Evolutionary conservation across 2,113 vertebrate species (phyloP), one percentile per base, ranked within the genome.

Genomic region (Mormyrus iriodes): DNA sequence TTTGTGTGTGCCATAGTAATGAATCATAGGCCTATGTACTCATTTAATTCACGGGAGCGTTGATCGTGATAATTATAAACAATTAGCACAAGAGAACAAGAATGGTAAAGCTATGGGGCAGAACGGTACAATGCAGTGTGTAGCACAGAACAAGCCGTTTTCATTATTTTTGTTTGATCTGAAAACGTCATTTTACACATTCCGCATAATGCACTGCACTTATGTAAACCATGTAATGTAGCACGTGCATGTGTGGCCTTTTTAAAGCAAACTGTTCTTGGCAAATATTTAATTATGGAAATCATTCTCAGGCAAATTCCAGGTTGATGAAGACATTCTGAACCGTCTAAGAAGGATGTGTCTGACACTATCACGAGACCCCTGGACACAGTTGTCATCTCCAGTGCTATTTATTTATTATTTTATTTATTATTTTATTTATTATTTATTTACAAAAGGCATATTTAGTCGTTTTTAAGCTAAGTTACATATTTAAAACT

Each of bases 401-500:
- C 17, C 58, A 73, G 27, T 84, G 49, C 3, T 89, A 89, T 85
- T 93, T 95, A 94, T 94, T 94, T 92, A 91, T 86, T 94, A 94
- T 93, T 94, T 94, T n/a, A n/a, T n/a, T n/a, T n/a, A n/a, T n/a
- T n/a, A n/a, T n/a, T 85, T 93, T 95, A 94, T 94, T 94, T 92
- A 91, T 86, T 94, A 94, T 93, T 94, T 94, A 94, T 94, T 93
- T 44, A 88, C 15, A 85, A 27, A 55, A 82, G 48, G 58, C 84
- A 31, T 85, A 24, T 83, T 53, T 55, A 35, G 31, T 42, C 17
- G 8, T 44, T 42, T 61, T 87, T 61, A 61, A 52, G 27, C 31
- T 61, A 87, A 65, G 31, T n/a, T 19, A 35, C 49, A 86, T 12
- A 31, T 39, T 58, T 39, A 15, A 17, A 86, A 42, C 39, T 13